Evolutionary conservation across 2,113 vertebrate genomes (phyloP).

Genomic region (Seriola dumerili): DNA sequence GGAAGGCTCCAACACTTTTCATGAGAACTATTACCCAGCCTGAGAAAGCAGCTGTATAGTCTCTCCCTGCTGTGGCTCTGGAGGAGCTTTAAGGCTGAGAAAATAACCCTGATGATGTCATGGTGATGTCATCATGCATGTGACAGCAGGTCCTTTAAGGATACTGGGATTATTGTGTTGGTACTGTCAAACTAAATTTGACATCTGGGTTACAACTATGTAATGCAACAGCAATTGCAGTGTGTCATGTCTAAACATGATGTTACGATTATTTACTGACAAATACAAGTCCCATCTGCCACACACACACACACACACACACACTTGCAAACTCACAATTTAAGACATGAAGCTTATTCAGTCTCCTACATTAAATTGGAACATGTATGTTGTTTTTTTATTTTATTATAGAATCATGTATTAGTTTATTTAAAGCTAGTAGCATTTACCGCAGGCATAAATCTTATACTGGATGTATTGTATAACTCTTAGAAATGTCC

Average conservation of each 20-base stretch:
- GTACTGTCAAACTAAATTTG: neutral
- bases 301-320: neutral
- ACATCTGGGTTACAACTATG: neutral
- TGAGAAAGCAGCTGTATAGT: neutral
- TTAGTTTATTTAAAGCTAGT: constrained; percentile 36
- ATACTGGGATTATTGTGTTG: neutral
- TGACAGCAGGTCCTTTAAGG: neutral
- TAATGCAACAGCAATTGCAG: neutral
- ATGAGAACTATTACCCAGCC: neutral
- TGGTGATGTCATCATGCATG: neutral
- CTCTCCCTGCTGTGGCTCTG: neutral
- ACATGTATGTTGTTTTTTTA: neutral
- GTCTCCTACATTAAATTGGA: constrained; percentile 3
- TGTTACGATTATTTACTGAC: neutral
- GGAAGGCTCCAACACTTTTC: neutral
- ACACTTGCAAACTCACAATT: neutral
- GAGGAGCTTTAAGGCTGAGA: neutral
- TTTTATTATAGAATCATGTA: neutral
- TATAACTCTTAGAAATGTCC: constrained; percentile 32
- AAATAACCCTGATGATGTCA: neutral
- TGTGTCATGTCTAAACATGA: neutral
- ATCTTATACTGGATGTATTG: constrained; percentile 22
- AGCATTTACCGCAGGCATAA: constrained; percentile 3
- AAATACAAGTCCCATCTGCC: neutral
- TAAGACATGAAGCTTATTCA: neutral